These are phyloP conservation scores for Irena cyanogastra DNA, from an alignment of 2,113 vertebrate species.

Conservation along the genomic window DNA sequence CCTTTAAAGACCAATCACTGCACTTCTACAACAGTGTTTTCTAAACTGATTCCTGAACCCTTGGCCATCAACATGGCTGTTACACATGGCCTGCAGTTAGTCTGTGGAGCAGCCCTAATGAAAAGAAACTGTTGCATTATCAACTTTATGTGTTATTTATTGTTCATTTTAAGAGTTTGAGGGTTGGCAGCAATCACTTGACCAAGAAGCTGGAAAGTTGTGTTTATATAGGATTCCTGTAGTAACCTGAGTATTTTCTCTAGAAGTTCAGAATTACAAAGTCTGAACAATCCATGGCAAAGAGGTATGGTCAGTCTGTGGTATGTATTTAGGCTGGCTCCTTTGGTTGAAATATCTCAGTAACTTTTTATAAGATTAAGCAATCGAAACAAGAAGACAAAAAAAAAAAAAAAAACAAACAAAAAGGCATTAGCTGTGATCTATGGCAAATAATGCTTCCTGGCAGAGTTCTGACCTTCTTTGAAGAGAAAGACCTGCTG, in stretches of 20 bases:
- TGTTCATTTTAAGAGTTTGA: background rate
- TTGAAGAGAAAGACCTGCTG: background rate
- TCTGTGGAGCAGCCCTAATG: background rate
- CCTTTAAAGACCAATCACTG: background rate
- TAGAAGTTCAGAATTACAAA: background rate
- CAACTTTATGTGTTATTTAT: background rate
- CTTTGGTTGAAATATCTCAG: background rate
- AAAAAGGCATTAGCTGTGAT: background rate
- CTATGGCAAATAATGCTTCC: background rate
- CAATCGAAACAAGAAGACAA: background rate
- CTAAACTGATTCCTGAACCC: background rate
- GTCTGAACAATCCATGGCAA: background rate
- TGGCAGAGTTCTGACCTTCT: conserved; percentile 12
- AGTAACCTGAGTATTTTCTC: background rate
- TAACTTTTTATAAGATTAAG: background rate
- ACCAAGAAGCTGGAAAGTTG: background rate
- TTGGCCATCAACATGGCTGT: background rate
- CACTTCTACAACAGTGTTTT: background rate
- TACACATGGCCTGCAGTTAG: background rate
- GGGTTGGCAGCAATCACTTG: background rate
- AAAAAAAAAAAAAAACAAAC: background rate
- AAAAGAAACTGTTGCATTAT: background rate
- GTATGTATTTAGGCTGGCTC: background rate
- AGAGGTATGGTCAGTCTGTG: background rate
- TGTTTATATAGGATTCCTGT: background rate